Base-by-base conservation (phyloP, 1,140 invertebrate species). In the Brachionus angularis region DNA sequence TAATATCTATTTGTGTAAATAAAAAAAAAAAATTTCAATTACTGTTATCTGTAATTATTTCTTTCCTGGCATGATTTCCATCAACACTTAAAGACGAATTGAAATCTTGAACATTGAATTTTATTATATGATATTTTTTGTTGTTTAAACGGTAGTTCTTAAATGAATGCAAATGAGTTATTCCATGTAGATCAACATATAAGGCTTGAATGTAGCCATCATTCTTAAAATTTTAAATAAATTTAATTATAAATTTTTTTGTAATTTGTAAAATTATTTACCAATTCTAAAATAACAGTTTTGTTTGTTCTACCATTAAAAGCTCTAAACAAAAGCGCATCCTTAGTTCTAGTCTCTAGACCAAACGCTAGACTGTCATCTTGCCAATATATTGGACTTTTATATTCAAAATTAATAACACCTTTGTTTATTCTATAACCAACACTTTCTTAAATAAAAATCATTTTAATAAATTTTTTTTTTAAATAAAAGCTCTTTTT, bases 341-440 rank as follows among this genome's bases (percentile, higher is more conserved):
- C 42, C n/a, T 46, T 46, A n/a, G n/a, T 33, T 67, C 29, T 16
- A 2, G 62, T 67, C 18, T 67, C 42, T 14, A 67, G 46, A 3
- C 39, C 62, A 36, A 67, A 67, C n/a, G 62, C 23, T 34, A 67
- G 23, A 31, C 0, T 67, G 27, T 67, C 62, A 14, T 67, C 62
- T 67, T 67, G 62, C 42, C 62, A 47, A 23, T 47, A 67, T 1
- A 67, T 10, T 12, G 62, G 42, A 36, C 42, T 47, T 16, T 49
- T 67, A 25, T 67, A 47, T 14, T 67, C 62, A 50, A 67, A 67
- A 14, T 50, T 18, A 27, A 29, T 29, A 8, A 67, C 16, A 3
- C 42, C 42, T 5, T 29, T 50, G 39, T 31, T 33, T 4, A 67
- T 18, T 10, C 27, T 33, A 36, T 27, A 47, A 1, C 62, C 62